Percentiles rank a stretch among this genome's conserved stretches.
Conservation (phyloP, 1,140 invertebrate species). For the Ectropis grisescens region DNA sequence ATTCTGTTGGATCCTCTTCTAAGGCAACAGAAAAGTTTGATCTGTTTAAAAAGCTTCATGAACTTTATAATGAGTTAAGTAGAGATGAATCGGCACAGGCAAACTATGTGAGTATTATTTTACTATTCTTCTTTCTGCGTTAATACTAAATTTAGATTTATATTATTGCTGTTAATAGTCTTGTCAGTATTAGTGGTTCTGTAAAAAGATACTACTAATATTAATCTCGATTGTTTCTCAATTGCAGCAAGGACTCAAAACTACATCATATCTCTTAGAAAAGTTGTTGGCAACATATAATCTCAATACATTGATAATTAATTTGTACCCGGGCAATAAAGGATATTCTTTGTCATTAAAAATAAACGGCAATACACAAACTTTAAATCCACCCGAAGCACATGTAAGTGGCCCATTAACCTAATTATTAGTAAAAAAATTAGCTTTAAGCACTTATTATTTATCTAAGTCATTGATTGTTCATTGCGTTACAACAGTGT, state of each 20-base stretch:
- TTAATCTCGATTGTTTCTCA: no score
- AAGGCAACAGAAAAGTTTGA: conserved; percentile 67
- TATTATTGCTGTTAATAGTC: conserved; percentile 1
- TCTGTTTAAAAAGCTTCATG: conserved; percentile 73
- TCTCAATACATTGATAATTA: conserved; percentile 90
- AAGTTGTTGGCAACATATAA: conserved; percentile 87
- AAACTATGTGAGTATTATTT: conserved; percentile 58
- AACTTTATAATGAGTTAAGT: conserved; percentile 68
- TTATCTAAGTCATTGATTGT: no score
- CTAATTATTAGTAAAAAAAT: no score
- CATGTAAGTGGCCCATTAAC: conserved; percentile 55
- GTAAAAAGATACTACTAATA: no score
- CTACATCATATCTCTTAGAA: conserved; percentile 85
- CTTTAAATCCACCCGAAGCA: conserved; percentile 47
- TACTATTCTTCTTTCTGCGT: no score
- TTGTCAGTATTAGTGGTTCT: no score
- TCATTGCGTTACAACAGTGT: no score
- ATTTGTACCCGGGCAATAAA: conserved; percentile 92
- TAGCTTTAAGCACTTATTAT: no score
- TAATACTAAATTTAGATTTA: conserved; percentile 4
- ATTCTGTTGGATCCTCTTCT: conserved; percentile 41
- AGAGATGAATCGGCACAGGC: conserved; percentile 58
- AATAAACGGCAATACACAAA: conserved; percentile 71
- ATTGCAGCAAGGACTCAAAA: conserved; percentile 76
- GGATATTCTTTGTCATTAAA: conserved; percentile 88